phyloP scores from a whole-genome alignment of 2,113 vertebrate genomes.

The Pithys albifrons region DNA sequence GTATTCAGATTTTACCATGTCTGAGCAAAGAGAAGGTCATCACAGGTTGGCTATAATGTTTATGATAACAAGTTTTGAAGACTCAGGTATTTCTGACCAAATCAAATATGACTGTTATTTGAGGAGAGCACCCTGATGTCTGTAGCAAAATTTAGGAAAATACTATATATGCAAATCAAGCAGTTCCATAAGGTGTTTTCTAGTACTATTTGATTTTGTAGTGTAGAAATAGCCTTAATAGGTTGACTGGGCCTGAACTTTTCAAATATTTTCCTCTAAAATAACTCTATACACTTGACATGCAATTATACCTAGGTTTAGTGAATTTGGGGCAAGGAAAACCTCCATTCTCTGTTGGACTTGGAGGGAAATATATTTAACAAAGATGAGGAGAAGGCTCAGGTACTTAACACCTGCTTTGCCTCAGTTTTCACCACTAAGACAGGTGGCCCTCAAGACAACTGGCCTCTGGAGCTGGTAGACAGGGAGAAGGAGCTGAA shows the following conservation, averaged over 20 bases:
- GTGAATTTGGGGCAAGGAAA: background rate
- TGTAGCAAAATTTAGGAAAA: background rate
- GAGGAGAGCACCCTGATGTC: background rate
- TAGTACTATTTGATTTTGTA: background rate
- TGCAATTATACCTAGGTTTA: background rate
- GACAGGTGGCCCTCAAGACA: too few relatives aligned
- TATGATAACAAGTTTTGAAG: background rate
- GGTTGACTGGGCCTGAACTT: background rate
- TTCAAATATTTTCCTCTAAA: background rate
- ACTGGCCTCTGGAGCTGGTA: too few relatives aligned
- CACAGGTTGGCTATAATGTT: background rate
- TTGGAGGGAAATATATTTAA: too few relatives aligned
- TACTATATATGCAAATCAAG: background rate
- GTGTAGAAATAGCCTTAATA: background rate
- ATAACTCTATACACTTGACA: background rate
- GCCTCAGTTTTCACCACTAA: too few relatives aligned
- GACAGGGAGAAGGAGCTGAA: too few relatives aligned
- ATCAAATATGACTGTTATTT: background rate
- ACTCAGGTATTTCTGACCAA: background rate
- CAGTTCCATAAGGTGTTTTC: background rate
- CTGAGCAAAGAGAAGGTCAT: background rate
- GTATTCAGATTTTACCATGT: background rate
- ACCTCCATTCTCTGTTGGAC: too few relatives aligned
- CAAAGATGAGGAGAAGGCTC: too few relatives aligned
- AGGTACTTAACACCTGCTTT: too few relatives aligned